Conservation (phyloP, 1,140 invertebrate genomes). For the Eriosoma lanigerum region DNA sequence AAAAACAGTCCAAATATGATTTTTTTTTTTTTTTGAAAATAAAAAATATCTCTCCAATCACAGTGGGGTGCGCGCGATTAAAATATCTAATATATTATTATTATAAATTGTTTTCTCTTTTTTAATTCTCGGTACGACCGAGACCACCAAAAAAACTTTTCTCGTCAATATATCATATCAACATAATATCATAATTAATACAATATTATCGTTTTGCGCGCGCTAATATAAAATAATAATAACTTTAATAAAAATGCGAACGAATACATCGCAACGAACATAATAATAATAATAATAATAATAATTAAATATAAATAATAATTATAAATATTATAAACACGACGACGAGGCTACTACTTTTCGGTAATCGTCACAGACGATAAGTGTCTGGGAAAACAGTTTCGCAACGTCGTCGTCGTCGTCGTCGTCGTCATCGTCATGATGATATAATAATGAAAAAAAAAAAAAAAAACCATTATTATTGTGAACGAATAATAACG, state of each 20-base stretch:
- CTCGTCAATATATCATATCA: neutral
- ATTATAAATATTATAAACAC: slow-evolving; percentile 3
- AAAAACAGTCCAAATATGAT: no score
- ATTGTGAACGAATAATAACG: neutral
- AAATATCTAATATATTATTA: slow-evolving; percentile 10
- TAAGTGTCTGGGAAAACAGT: neutral
- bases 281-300: slow-evolving; percentile 25
- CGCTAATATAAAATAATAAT: slow-evolving; percentile 23
- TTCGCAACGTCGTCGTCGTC: neutral
- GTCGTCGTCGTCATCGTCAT: no score
- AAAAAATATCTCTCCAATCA: slow-evolving; percentile 20
- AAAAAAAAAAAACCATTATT: no score
- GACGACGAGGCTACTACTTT: no score
- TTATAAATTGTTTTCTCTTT: neutral
- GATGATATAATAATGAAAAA: no score
- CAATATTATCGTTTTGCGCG: neutral
- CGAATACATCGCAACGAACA: slow-evolving; percentile 20
- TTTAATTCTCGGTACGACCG: neutral
- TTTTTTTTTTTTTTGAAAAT: slow-evolving; percentile 9
- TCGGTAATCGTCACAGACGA: no score
- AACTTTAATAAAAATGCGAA: slow-evolving; percentile 21
- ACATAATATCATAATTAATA: neutral
- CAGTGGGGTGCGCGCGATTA: neutral
- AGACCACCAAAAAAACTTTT: neutral
- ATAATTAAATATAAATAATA: slow-evolving; percentile 19